phyloP scores from a whole-genome alignment of 2,888 invertebrate species.

The Calameuta pallipes region DNA sequence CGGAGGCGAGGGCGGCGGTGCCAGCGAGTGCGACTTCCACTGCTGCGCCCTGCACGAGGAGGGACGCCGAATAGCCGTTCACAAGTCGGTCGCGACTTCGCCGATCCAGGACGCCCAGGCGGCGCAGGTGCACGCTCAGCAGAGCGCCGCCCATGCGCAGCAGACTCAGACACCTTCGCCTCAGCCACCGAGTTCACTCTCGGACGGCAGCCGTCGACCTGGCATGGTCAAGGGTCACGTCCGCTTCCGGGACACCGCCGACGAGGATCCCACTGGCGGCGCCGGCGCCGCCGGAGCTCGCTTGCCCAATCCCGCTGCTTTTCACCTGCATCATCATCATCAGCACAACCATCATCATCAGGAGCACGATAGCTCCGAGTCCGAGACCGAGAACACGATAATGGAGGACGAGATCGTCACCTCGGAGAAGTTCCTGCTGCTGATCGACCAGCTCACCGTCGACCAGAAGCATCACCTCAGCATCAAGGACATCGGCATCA shows the following conservation, averaged over 20 bases:
- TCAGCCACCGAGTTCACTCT: conserved; percentile 69
- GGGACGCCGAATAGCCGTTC: conserved; percentile 89
- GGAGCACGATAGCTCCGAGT: conserved; percentile 90
- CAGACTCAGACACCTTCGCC: conserved; percentile 71
- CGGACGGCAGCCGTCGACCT: conserved; percentile 63
- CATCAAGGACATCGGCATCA: conserved; percentile 95
- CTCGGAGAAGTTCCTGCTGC: conserved; percentile 90
- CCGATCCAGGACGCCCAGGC: conserved; percentile 86
- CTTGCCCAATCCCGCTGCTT: conserved; percentile 32
- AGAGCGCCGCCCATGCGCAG: conserved; percentile 56
- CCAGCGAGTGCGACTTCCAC: conserved; percentile 91
- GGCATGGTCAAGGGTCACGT: conserved; percentile 82
- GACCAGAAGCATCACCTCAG: conserved; percentile 92
- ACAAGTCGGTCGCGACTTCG: conserved; percentile 92
- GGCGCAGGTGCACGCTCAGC: conserved; percentile 63
- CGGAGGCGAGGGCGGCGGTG: conserved; percentile 68
- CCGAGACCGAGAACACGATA: conserved; percentile 93
- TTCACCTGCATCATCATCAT: conserved; percentile 48
- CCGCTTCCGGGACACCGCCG: conserved; percentile 85
- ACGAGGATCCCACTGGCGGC: conserved; percentile 67
- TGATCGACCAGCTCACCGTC: conserved; percentile 92
- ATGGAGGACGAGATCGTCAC: conserved; percentile 92
- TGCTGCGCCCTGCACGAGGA: conserved; percentile 95
- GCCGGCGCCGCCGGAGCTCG: conserved; percentile 54
- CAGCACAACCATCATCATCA: conserved; percentile 45